Evolutionary conservation across 2,888 invertebrate species (phyloP), one percentile per base, ranked within the genome.

Genomic region (Zhuqinia jingwanae): DNA sequence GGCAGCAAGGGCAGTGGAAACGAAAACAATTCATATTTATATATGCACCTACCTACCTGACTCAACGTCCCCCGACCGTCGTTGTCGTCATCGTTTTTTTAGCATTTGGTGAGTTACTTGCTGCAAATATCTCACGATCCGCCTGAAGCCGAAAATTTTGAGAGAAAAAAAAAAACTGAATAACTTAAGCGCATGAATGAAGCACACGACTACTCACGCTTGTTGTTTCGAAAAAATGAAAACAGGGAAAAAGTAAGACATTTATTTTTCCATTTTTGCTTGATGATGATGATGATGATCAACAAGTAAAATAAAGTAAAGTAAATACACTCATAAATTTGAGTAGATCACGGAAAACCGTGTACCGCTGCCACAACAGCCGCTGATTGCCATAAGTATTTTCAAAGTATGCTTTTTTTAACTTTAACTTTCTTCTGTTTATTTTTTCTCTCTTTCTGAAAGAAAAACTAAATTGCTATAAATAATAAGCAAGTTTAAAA

Each of bases 311-410:
- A 47, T 47, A 47, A 47, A 15, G 47, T 27, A 60, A 22, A 60
- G 60, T 60, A 68, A 68, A 68, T 36, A 68, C 11, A 42, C 68
- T 42, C 36, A 68, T 68, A 68, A 68, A 68, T 68, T 68, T 68
- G 45, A 68, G 45, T 20, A 68, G 42, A 68, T 68, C 68, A 68
- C 68, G 68, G 68, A 68, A 68, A 68, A 68, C 42, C 68, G 68
- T 68, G 68, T 68, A 42, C 68, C 20, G 15, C 30, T 25, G 36
- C 45, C 68, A 68, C n/a, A n/a, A n/a, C n/a, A n/a, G n/a, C 36
- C 45, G 42, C 45, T 68, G 60, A 60, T 68, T 68, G 17, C 68
- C 36, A 30, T n/a, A 22, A 58, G n/a, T n/a, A n/a, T n/a, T 47
- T 47, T 47, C 11, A 47, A 47, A 47, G 47, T 15, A 47, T 2